These are phyloP conservation scores for Petrocephalus schoutedeni DNA, from an alignment of 2,797 vertebrate genomes.

Conservation along the genomic window DNA sequence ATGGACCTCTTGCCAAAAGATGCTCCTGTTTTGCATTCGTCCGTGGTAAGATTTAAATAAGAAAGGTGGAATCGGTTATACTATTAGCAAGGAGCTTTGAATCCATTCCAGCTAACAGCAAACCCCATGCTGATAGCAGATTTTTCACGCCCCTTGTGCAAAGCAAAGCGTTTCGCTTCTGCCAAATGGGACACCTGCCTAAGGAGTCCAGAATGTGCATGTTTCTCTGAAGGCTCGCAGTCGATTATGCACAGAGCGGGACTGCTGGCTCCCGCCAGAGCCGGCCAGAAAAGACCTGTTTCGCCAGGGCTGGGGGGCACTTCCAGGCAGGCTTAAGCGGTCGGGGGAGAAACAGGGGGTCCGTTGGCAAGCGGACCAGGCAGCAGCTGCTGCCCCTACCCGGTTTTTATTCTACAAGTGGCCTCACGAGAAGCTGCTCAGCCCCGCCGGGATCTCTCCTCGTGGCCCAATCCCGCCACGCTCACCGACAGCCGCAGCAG, in stretches of 20 bases:
- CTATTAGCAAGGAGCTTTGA: slow-evolving; percentile 8
- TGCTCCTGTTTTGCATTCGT: neutral
- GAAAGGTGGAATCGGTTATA: neutral
- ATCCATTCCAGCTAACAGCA: neutral
- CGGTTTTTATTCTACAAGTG: neutral
- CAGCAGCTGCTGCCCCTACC: neutral
- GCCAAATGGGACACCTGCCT: slow-evolving; percentile 21
- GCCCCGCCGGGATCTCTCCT: no score
- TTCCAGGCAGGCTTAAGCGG: slow-evolving; percentile 13
- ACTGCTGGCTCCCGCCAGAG: neutral
- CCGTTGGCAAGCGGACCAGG: neutral
- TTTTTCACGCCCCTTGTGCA: slow-evolving; percentile 16
- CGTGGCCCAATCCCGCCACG: neutral
- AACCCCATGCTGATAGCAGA: slow-evolving; percentile 11
- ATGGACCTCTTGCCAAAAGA: neutral
- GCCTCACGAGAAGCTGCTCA: neutral
- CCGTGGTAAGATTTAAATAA: neutral
- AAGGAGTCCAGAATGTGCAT: slow-evolving; percentile 7
- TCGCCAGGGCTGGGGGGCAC: neutral
- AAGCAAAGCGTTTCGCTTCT: slow-evolving; percentile 4
- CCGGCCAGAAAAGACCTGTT: neutral
- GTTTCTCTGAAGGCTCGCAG: neutral
- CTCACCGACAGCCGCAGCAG: neutral
- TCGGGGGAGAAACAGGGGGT: neutral
- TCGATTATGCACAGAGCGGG: neutral